Evolutionary conservation across 2,113 vertebrate species (phyloP).

Genomic region (Misgurnus anguillicaudatus): DNA sequence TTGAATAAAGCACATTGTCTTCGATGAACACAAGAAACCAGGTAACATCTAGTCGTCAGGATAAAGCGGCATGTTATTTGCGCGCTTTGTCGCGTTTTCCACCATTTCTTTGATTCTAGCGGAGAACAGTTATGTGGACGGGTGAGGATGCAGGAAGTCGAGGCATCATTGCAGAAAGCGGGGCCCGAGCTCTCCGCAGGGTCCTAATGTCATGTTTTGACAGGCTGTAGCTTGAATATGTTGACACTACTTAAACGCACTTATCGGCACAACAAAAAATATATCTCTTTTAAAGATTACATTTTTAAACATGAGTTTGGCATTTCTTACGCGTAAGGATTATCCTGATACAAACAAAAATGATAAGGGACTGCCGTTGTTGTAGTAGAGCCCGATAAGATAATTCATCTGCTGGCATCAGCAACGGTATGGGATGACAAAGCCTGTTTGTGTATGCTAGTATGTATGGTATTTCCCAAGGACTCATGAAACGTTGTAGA

Average conservation of each 20-base stretch:
- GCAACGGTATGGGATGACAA: conserved; percentile 51
- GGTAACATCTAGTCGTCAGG: conserved; percentile 27
- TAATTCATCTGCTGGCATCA: conserved; percentile 44
- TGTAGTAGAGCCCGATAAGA: conserved; percentile 3
- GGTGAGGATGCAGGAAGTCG: conserved; percentile 58
- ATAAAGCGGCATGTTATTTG: not conserved
- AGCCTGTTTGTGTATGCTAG: conserved; percentile 47
- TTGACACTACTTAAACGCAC: conserved; percentile 21
- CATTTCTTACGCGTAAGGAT: not conserved
- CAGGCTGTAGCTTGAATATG: not conserved
- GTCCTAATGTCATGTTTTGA: conserved; percentile 52
- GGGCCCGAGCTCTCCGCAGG: conserved; percentile 53
- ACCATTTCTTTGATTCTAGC: conserved; percentile 22
- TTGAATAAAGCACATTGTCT: conserved; percentile 33
- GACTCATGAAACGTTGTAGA: not conserved
- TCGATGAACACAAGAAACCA: conserved; percentile 48
- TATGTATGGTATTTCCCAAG: conserved; percentile 5
- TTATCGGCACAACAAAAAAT: not conserved
- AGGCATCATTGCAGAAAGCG: conserved; percentile 43
- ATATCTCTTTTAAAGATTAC: too few relatives aligned
- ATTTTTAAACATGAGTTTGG: not conserved
- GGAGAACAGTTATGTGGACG: conserved; percentile 47
- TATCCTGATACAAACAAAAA: not conserved
- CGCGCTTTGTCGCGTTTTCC: not conserved
- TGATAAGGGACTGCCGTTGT: not conserved